phyloP scores from a whole-genome alignment of 2,888 invertebrate genomes.

The Agonum fuliginosum region DNA sequence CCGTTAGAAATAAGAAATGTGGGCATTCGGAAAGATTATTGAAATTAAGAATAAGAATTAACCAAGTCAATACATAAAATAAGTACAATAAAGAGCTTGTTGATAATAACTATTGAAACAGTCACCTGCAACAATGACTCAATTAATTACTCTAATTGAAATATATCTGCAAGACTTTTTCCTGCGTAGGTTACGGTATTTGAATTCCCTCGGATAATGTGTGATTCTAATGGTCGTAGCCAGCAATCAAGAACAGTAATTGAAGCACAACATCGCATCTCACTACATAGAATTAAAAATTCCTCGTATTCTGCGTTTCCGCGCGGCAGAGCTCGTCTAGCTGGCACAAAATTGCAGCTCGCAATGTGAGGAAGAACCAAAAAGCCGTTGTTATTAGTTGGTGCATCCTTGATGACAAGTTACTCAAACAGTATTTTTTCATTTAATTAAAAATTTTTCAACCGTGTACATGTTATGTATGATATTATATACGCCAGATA shows the following conservation, averaged over 20 bases:
- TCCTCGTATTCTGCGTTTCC: neutral
- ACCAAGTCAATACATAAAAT: too few species aligned
- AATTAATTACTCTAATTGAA: too few species aligned
- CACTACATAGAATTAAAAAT: neutral
- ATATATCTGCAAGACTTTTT: too few species aligned
- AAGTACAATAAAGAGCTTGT: too few species aligned
- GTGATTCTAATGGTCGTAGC: neutral
- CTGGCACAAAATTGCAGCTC: slow-evolving; percentile 17
- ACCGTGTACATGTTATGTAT: slow-evolving; percentile 46
- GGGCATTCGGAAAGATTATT: too few species aligned
- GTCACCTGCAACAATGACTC: too few species aligned
- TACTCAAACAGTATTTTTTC: slow-evolving; percentile 39
- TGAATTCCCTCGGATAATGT: neutral
- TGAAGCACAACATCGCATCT: neutral
- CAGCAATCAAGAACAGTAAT: neutral
- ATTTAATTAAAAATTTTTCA: slow-evolving; percentile 47
- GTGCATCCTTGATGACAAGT: slow-evolving; percentile 49
- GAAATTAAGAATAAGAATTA: too few species aligned
- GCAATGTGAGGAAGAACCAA: neutral
- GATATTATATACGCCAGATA: slow-evolving; percentile 37
- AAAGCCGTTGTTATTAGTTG: slow-evolving; percentile 28
- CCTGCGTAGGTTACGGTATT: neutral
- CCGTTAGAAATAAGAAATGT: too few species aligned
- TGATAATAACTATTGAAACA: too few species aligned
- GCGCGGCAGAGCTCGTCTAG: neutral